These are phyloP conservation scores for Cydia pomonella DNA, from an alignment of 1,140 invertebrate species.

Conservation along the genomic window DNA sequence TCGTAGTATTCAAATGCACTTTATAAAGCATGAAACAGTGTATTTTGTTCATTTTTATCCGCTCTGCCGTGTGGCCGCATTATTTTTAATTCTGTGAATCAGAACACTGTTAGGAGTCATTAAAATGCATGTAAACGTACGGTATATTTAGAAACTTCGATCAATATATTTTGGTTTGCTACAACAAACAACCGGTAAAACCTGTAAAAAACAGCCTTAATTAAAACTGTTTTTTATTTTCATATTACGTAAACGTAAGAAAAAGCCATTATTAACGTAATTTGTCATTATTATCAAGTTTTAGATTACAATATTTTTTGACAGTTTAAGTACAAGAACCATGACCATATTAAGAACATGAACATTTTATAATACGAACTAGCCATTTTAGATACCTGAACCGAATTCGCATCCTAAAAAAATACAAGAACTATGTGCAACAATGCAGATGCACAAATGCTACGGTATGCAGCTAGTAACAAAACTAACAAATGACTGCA, in stretches of 20 bases:
- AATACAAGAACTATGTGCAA: background rate
- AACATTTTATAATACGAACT: no score
- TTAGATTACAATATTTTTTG: no score
- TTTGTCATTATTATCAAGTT: no score
- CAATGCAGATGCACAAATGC: constrained; percentile 21
- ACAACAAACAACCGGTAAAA: no score
- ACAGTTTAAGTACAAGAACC: no score
- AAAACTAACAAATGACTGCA: constrained; percentile 12
- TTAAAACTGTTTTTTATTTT: no score
- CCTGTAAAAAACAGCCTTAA: no score
- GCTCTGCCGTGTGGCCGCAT: background rate
- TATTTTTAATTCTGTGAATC: constrained; percentile 10
- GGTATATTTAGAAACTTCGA: background rate
- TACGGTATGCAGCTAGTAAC: background rate
- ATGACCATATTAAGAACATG: no score
- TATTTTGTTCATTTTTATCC: background rate
- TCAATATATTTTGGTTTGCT: background rate
- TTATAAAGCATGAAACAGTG: background rate
- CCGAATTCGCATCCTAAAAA: background rate
- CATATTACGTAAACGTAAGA: no score
- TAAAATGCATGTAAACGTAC: background rate
- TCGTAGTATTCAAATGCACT: background rate
- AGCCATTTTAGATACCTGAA: no score
- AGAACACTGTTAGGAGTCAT: background rate
- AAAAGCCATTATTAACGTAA: no score